phyloP scores from a whole-genome alignment of 2,888 invertebrate genomes.

The Erynnis tages region DNA sequence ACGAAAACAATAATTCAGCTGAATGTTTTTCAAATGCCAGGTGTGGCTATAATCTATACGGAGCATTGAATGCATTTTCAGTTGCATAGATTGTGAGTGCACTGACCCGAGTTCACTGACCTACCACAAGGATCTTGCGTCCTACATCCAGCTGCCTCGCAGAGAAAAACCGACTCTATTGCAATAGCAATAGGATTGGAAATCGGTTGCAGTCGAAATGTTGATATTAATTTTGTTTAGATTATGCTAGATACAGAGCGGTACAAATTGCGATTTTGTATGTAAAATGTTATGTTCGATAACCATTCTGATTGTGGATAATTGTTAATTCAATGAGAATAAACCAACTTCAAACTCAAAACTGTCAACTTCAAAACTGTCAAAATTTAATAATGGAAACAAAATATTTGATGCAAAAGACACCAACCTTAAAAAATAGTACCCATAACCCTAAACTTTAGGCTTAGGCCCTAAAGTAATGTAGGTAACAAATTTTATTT shows the following conservation, averaged over 20 bases:
- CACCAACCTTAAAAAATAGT: too few species aligned
- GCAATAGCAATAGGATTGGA: slow-evolving; percentile 8
- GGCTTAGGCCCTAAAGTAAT: too few species aligned
- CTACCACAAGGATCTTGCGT: slow-evolving; percentile 55
- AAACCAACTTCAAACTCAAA: too few species aligned
- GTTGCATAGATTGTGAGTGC: slow-evolving; percentile 45
- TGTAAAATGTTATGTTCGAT: slow-evolving; percentile 13
- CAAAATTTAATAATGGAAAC: too few species aligned
- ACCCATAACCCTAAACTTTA: too few species aligned
- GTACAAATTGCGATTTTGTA: slow-evolving; percentile 17
- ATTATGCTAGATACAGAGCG: slow-evolving; percentile 18
- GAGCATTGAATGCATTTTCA: slow-evolving; percentile 30
- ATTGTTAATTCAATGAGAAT: background rate
- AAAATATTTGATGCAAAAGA: too few species aligned
- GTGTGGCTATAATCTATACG: slow-evolving; percentile 15
- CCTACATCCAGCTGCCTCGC: slow-evolving; percentile 31
- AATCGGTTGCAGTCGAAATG: background rate
- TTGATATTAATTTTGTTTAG: slow-evolving; percentile 24
- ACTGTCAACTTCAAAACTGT: too few species aligned
- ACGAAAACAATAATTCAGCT: slow-evolving; percentile 1
- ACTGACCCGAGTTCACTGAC: slow-evolving; percentile 51
- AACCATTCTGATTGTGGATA: background rate
- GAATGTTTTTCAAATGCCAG: slow-evolving; percentile 18
- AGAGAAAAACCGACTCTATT: background rate
- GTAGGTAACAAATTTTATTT: too few species aligned